Evolutionary conservation across 2,113 vertebrate species (phyloP).

Genomic region (Amblyopsis rosae): DNA sequence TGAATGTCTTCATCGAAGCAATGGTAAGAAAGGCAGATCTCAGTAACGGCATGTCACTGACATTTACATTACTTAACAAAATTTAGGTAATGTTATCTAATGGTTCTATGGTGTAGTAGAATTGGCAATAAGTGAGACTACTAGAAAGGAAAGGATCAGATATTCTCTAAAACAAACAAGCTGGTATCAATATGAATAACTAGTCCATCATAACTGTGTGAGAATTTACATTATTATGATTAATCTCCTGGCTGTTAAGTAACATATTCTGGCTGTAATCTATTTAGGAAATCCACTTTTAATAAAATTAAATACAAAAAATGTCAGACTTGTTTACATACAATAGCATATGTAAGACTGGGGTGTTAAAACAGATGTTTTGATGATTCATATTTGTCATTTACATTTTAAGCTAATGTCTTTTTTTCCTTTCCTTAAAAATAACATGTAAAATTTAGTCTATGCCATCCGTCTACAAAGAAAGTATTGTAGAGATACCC

Average conservation of each 20-base stretch:
- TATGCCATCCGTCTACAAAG: background rate
- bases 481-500: background rate
- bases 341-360: background rate
- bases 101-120: background rate
- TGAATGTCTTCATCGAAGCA: slow-evolving; percentile 67
- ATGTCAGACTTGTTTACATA: background rate
- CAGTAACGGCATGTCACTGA: background rate
- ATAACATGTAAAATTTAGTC: background rate
- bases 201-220: background rate
- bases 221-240: background rate
- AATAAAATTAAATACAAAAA: background rate
- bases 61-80: background rate
- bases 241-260: background rate
- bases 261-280: background rate
- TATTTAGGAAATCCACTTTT: background rate
- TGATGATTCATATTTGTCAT: too few relatives aligned
- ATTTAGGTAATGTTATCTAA: background rate
- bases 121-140: background rate
- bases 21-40: slow-evolving; percentile 49
- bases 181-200: background rate
- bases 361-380: too few relatives aligned
- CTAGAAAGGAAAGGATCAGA: too few relatives aligned
- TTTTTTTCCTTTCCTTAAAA: too few relatives aligned
- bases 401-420: too few relatives aligned
- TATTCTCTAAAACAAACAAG: too few relatives aligned